Evolutionary conservation across 2,888 invertebrate species (phyloP), one percentile per base, ranked within the genome.

Genomic region (Metopia argyrocephala): DNA sequence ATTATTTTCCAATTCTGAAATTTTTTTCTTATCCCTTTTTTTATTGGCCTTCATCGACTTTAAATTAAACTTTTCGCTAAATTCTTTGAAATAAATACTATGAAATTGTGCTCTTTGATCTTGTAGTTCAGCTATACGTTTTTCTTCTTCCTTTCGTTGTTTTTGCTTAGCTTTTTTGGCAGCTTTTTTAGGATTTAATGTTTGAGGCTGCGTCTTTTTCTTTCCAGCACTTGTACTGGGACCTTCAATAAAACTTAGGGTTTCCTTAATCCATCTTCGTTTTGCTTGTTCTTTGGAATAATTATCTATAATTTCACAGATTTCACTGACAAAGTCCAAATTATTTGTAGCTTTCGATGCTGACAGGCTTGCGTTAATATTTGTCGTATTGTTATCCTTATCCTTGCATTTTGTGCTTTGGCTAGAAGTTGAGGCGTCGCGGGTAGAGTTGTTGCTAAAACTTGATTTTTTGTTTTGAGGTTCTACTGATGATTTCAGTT

Each of bases 121-220:
- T 23, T 89, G 87, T 5, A 91, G 82, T 71, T 91, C 90, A 38
- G 85, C 85, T 7, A 91, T 87, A 23, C 89, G 88, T 64, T 90
- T 90, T 52, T 87, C 87, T 83, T 90, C 91, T 62, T 89, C 89
- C 76, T 89, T 89, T 66, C 90, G 90, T 82, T 89, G 88, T 83
- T 89, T 90, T 73, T 91, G 91, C 65, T 90, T 90, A 0, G 90
- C 90, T 73, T 90, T 91, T 56, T 91, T 91, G 4, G 90, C 91
- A 0, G 90, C 90, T 74, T 91, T 91, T 76, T 91, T 91, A 3
- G 89, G 89, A 81, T 88, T 90, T 4, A 85, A 71, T 3, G 89
- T 87, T 56, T 89, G 87, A n/a, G 88, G 89, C 71, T 89, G 89
- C 2, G 85, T 82, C 2, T 87, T 85, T 20, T 86, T 80, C 48